Base-by-base conservation (phyloP, 2,113 vertebrate genomes). In the Nycticebus coucang region DNA sequence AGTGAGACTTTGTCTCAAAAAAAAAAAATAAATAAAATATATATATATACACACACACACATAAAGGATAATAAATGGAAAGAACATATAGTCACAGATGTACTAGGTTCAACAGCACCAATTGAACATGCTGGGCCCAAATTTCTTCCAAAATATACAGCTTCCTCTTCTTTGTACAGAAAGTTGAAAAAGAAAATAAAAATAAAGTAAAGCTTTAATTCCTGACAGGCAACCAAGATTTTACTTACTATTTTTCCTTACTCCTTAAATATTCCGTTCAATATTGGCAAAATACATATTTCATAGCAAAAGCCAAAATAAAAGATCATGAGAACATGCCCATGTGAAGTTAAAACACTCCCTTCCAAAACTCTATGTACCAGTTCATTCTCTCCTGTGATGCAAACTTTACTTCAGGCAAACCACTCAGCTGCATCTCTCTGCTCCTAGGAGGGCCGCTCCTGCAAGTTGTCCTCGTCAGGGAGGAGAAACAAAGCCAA, bases 151-250 rank as follows among this genome's bases (percentile, higher is more conserved):
- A 53, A 75, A 60, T 30, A 18, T 89, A n/a, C 89, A 77, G 55
- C 60, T 89, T 85, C 59, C 75, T 68, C 59, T 24, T 62, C 60
- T 96, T 71, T 79, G 12, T 78, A 55, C 68, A 93, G 89, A 86
- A 91, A 94, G 69, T 93, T 93, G 45, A 55, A 86, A 92, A 93
- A 95, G 37, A 91, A 92, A 88, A 45, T 72, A 85, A 96, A 97
- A 95, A 69, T 95, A 87, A 53, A 94, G 68, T 26, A 19, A 15
- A 50, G 45, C 7, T 66, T 91, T 87, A 87, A 89, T 92, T 77
- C 87, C 87, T 93, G 64, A 94, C 84, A 94, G 66, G 21, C 87
- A 41, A 68, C 60, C n/a, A 87, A 28, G 60, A n/a, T 59, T 84
- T 94, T 84, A 78, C 72, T 14, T 50, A 10, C 74, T 30, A 0